Percentiles rank a stretch among this genome's conserved stretches.
Conservation (phyloP, 2,797 vertebrate genomes). For the Eulemur albifrons region DNA sequence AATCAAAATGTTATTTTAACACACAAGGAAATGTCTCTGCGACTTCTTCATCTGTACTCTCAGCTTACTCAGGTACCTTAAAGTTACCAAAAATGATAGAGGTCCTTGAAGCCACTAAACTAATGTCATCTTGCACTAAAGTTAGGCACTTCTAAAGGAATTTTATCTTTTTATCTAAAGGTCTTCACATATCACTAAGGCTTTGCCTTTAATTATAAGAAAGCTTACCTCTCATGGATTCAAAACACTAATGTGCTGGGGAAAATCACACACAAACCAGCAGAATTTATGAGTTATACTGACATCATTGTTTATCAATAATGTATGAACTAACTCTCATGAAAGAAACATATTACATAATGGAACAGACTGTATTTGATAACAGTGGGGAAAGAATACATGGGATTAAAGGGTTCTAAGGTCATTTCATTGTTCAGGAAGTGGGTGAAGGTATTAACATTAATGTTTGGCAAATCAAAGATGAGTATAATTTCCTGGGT, state of each 20-base stretch:
- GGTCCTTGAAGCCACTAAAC: neutral
- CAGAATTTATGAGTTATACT: neutral
- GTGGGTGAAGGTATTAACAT: neutral
- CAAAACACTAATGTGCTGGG: neutral
- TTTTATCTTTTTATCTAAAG: neutral
- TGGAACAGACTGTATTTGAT: neutral
- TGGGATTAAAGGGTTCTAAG: neutral
- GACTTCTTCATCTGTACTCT: neutral
- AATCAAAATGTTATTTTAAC: neutral
- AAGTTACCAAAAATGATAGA: neutral
- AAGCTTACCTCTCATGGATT: neutral
- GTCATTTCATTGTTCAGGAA: neutral
- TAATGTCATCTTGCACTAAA: neutral
- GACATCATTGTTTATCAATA: neutral
- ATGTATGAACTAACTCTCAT: neutral
- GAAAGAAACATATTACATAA: neutral
- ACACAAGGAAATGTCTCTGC: neutral
- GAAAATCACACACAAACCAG: neutral
- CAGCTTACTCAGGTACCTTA: neutral
- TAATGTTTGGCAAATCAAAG: neutral
- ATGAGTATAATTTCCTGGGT: neutral
- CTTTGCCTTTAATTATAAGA: neutral
- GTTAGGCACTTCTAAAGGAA: neutral
- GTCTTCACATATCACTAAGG: neutral
- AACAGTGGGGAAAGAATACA: neutral